These are phyloP conservation scores for Centropus unirufus DNA, from an alignment of 2,113 vertebrate genomes.

Conservation along the genomic window DNA sequence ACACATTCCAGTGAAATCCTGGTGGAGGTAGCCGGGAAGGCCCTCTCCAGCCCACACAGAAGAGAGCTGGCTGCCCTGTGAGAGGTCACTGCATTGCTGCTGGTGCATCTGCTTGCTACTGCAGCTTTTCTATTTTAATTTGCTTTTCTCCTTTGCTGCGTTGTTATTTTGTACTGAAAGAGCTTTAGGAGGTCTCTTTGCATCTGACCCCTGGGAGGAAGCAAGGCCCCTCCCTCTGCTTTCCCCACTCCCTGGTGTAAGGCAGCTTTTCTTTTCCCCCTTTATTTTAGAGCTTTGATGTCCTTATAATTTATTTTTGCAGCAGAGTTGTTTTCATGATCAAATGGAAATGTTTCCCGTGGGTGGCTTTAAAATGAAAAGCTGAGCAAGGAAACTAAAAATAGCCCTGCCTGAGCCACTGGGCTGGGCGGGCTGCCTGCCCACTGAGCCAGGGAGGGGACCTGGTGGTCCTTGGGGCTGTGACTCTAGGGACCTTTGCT, in stretches of 20 bases:
- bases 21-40: neutral
- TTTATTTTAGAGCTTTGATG: constrained; percentile 20
- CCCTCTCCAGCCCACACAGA: neutral
- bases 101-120: rapidly evolving
- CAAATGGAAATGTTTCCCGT: constrained; percentile 57
- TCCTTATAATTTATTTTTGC: constrained; percentile 46
- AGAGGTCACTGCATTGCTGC: neutral
- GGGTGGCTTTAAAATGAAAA: constrained; percentile 43
- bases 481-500: neutral
- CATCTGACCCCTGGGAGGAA: neutral
- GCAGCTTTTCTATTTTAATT: neutral
- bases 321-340: constrained; percentile 44
- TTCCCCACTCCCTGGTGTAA: neutral
- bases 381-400: constrained; percentile 39
- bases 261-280: neutral
- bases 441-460: neutral
- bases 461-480: neutral
- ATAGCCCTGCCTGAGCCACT: neutral
- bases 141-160: neutral
- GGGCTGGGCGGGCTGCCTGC: neutral
- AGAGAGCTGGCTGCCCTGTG: neutral
- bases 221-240: neutral
- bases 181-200: neutral
- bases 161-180: constrained; percentile 28
- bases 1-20: neutral